Evolutionary conservation across 37 sponge, comb jelly and placozoan genomes (phyloP).

Genomic region (Beroe forskalii): DNA sequence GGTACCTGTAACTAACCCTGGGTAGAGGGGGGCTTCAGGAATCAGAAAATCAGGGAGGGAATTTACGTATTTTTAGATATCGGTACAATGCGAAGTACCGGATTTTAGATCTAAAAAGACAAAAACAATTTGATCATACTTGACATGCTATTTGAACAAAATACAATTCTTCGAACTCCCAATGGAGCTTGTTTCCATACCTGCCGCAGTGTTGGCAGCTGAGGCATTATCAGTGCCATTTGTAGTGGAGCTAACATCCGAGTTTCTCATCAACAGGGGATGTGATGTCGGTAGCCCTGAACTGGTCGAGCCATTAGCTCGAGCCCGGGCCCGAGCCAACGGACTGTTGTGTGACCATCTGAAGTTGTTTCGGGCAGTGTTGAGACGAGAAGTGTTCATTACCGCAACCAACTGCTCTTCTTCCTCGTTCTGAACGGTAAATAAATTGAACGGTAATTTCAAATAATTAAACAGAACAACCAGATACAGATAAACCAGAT

Average conservation of each 20-base stretch:
- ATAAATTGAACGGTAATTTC: too few relatives aligned
- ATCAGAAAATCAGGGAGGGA: too few relatives aligned
- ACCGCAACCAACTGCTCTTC: constrained; percentile 49
- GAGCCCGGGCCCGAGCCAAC: not conserved
- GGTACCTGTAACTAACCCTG: not conserved
- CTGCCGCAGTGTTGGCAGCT: not conserved
- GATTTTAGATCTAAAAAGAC: too few relatives aligned
- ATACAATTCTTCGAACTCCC: too few relatives aligned
- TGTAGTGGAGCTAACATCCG: not conserved
- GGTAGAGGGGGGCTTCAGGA: too few relatives aligned
- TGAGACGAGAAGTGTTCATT: constrained; percentile 26
- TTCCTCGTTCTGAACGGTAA: constrained; percentile 28
- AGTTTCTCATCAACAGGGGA: constrained; percentile 9
- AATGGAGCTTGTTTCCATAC: too few relatives aligned
- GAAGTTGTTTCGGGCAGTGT: not conserved
- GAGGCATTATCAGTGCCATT: too few relatives aligned
- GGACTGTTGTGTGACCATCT: constrained; percentile 13
- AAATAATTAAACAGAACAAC: too few relatives aligned
- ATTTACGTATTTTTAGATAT: too few relatives aligned
- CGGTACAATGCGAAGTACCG: too few relatives aligned
- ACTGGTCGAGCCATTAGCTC: constrained; percentile 15
- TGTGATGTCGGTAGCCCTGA: constrained; percentile 39
- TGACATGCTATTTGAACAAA: too few relatives aligned
- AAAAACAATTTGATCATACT: too few relatives aligned
- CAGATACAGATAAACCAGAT: not conserved